Base-by-base conservation (phyloP, 1,140 invertebrate species). In the Zaprionus africanus region DNA sequence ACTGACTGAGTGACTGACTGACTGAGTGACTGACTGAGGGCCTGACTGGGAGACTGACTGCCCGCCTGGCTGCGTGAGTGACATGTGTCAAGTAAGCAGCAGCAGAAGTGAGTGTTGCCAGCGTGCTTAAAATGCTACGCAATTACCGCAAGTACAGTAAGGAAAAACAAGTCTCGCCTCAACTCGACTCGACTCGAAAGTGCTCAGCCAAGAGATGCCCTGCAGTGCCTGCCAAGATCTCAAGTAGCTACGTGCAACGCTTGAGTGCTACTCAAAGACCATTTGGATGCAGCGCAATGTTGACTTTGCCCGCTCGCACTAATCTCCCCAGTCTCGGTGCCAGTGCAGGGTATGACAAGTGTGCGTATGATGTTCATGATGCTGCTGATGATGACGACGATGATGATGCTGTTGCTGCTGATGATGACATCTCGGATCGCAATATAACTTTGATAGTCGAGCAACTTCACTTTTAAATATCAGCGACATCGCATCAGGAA, bases 381-480 rank as follows among this genome's bases (percentile, higher is more conserved):
- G 46, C 5, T 54, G 49, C 7, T 26, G 49, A 17, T 24, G 31
- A 13, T 34, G 13, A 75, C 0, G 28, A 28, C 13, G 49, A 3
- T 46, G 43, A 13, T 46, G 43, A 13, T 24, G 17, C 70, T 71
- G 65, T 38, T 56, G 57, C 64, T 43, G 43, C 13, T 57, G 28
- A 58, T 57, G 61, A 51, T 17, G 53, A 59, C 56, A 56, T 59
- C 51, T 34, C 41, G 31, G 17, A 58, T 62, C 34, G 31, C 22
- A 43, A 51, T 57, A 57, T 57, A 69, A 51, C 28, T 75, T 57
- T 58, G 59, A 62, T 58, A 59, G 41, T 75, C 6, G n/a, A 46
- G 31, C 63, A 87, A 81, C 81, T 88, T 68, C 67, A 79, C 84
- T 87, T 87, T 87, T 76, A 87, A 90, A 87, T 87, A 87, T 88